Evolutionary conservation across 2,797 vertebrate species (phyloP).

Genomic region (Chelmon rostratus): DNA sequence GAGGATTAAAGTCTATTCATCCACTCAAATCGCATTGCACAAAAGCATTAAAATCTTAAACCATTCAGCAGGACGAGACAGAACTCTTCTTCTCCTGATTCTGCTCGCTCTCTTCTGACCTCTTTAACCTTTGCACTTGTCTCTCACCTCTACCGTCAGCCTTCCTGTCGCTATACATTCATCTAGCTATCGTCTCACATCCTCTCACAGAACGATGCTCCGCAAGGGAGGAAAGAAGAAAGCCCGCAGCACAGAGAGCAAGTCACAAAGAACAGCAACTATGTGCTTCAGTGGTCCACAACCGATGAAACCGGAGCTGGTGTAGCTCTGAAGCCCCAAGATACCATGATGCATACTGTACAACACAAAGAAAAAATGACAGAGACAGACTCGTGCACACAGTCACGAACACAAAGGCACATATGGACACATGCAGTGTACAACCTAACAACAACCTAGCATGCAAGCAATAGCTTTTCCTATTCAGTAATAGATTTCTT

Average conservation of each 20-base stretch:
- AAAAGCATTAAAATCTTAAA: conserved; percentile 59
- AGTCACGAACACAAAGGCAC: conserved; percentile 28
- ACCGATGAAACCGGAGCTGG: conserved; percentile 74
- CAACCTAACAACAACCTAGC: background rate
- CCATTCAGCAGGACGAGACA: conserved; percentile 49
- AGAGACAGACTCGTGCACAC: conserved; percentile 36
- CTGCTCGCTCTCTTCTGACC: conserved; percentile 54
- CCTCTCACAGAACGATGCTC: conserved; percentile 47
- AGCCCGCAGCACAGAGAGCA: conserved; percentile 63
- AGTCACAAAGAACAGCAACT: conserved; percentile 84
- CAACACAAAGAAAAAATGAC: conserved; percentile 50
- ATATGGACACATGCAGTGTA: conserved; percentile 4
- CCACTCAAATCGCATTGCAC: conserved; percentile 62
- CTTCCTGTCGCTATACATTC: conserved; percentile 28
- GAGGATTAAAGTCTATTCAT: conserved; percentile 79
- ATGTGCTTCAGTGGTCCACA: conserved; percentile 85
- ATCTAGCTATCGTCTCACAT: conserved; percentile 34
- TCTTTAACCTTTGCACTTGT: conserved; percentile 59
- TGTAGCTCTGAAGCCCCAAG: conserved; percentile 68
- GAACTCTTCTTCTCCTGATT: conserved; percentile 39
- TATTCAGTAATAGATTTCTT: background rate
- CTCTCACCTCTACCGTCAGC: conserved; percentile 52
- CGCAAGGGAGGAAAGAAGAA: conserved; percentile 35
- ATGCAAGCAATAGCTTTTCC: conserved; percentile 8
- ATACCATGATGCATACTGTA: conserved; percentile 61